Evolutionary conservation across 2,797 vertebrate species (phyloP).

Genomic region (Hippocampus kuda): DNA sequence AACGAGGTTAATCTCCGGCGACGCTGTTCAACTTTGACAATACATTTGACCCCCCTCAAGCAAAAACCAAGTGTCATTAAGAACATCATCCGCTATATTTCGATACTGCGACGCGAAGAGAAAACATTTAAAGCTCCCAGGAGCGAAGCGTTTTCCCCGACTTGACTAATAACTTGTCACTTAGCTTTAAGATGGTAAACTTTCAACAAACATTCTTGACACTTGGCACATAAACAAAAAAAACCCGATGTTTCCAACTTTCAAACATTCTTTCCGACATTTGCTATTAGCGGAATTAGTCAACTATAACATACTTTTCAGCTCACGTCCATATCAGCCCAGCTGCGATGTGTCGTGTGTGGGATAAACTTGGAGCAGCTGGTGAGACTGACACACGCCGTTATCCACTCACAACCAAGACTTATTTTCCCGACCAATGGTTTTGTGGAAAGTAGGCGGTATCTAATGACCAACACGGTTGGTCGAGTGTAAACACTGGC

Average conservation of each 20-base stretch:
- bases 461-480: neutral
- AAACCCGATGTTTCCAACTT: neutral
- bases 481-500: slow-evolving; percentile 42
- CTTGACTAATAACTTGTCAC: slow-evolving; percentile 8
- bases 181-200: slow-evolving; percentile 18
- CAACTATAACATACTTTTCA: slow-evolving; percentile 55
- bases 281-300: slow-evolving; percentile 2
- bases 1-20: slow-evolving; percentile 5
- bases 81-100: neutral
- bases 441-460: slow-evolving; percentile 29
- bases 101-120: rapidly evolving
- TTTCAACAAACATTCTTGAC: slow-evolving; percentile 7
- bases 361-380: slow-evolving; percentile 27
- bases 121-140: neutral
- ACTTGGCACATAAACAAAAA: neutral
- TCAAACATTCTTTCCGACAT: neutral
- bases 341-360: slow-evolving; percentile 4
- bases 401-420: slow-evolving; percentile 23
- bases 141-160: slow-evolving; percentile 5
- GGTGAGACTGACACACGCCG: slow-evolving; percentile 8
- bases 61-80: neutral
- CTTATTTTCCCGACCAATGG: slow-evolving; percentile 22
- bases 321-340: slow-evolving; percentile 43
- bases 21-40: neutral
- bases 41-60: neutral